Percentiles rank a stretch among this genome's conserved stretches.
phyloP scores from a whole-genome alignment of 2,797 vertebrate genomes.

The Ficedula albicollis region DNA sequence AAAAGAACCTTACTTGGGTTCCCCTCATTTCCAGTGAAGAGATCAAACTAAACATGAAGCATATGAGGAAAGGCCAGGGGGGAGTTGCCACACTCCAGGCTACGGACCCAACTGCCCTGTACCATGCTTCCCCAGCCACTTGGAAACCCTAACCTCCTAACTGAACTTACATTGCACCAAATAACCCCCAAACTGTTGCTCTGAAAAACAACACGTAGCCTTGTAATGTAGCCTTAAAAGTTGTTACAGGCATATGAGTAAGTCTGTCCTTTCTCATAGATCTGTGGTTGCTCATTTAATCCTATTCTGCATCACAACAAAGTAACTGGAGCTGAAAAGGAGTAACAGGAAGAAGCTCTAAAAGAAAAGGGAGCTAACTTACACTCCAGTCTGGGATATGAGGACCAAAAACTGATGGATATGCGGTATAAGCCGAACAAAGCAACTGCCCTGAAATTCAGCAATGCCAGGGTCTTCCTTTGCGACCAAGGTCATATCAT shows the following conservation, averaged over 20 bases:
- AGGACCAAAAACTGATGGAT: background rate
- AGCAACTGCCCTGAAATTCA: background rate
- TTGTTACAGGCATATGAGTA: background rate
- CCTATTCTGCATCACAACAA: background rate
- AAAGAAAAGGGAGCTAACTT: background rate
- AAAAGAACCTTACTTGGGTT: background rate
- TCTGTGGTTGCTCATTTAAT: background rate
- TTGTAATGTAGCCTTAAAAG: background rate
- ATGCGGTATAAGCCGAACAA: background rate
- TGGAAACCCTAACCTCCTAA: background rate
- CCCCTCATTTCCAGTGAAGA: background rate
- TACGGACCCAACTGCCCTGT: rapidly evolving
- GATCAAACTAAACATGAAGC: background rate
- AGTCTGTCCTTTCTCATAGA: background rate
- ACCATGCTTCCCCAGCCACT: background rate
- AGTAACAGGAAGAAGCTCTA: background rate
- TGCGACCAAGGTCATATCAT: background rate
- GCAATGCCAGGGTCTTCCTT: background rate
- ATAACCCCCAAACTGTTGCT: background rate
- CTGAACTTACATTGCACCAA: background rate
- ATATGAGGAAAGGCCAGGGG: background rate
- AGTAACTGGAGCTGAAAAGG: background rate
- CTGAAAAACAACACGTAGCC: background rate
- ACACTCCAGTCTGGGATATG: background rate
- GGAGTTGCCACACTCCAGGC: background rate